Evolutionary conservation across 2,888 invertebrate species (phyloP).

Genomic region (Machimus atricapillus): DNA sequence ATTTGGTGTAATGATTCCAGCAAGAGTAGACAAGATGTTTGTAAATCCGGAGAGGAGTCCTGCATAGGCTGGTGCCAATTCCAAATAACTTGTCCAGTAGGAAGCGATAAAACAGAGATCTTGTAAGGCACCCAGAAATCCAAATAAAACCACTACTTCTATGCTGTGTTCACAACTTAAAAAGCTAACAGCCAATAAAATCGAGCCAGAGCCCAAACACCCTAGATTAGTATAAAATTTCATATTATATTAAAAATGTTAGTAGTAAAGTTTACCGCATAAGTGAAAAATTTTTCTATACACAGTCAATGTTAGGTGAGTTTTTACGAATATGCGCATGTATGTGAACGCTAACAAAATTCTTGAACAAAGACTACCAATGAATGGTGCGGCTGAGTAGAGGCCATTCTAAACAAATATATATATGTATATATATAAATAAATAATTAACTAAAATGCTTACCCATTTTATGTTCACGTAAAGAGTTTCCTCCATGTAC

Average conservation of each 20-base stretch:
- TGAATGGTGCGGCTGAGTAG: slow-evolving; percentile 53
- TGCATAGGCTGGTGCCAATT: slow-evolving; percentile 63
- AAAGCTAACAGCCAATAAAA: slow-evolving; percentile 48
- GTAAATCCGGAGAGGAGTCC: slow-evolving; percentile 63
- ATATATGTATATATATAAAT: not conserved
- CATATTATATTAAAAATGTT: not conserved
- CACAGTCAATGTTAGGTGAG: slow-evolving; percentile 49
- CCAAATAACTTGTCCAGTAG: slow-evolving; percentile 62
- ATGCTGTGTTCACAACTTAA: slow-evolving; percentile 56
- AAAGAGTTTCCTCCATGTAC: slow-evolving; percentile 62
- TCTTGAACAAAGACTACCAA: slow-evolving; percentile 54
- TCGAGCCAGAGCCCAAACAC: not conserved
- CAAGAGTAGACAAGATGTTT: slow-evolving; percentile 60
- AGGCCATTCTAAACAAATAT: slow-evolving; percentile 52
- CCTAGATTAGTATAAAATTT: not conserved
- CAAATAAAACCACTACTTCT: slow-evolving; percentile 56
- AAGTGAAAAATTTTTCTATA: slow-evolving; percentile 53
- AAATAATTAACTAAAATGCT: slow-evolving; percentile 38
- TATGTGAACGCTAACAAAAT: slow-evolving; percentile 51
- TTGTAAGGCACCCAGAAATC: slow-evolving; percentile 56
- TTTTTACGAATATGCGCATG: slow-evolving; percentile 49
- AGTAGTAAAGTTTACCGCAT: slow-evolving; percentile 41
- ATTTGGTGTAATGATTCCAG: slow-evolving; percentile 61
- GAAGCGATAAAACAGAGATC: slow-evolving; percentile 62
- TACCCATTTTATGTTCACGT: slow-evolving; percentile 60